Conservation (phyloP, 1,140 invertebrate species). For the Sipha flava region DNA sequence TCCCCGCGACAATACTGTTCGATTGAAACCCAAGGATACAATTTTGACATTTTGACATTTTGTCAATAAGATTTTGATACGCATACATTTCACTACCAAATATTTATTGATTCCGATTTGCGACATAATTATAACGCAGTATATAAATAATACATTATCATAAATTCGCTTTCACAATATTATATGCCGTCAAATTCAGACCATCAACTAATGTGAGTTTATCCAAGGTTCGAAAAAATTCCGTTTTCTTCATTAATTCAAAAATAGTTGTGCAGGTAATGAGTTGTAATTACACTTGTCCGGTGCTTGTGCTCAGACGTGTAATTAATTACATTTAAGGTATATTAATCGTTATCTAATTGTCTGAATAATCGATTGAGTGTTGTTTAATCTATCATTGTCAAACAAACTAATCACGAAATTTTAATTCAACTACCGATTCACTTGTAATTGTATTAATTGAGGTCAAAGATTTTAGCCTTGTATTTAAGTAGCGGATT, state of each 20-base stretch:
- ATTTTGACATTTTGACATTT: too few species aligned
- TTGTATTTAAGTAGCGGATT: background rate
- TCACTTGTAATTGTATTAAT: background rate
- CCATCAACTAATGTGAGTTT: too few species aligned
- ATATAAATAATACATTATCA: too few species aligned
- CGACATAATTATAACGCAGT: too few species aligned
- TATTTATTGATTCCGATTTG: too few species aligned
- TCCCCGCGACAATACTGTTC: too few species aligned
- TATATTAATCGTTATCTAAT: slow-evolving; percentile 3
- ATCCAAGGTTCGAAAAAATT: too few species aligned
- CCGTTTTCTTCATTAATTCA: background rate
- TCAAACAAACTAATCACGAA: background rate
- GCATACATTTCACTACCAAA: too few species aligned
- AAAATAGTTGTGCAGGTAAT: background rate
- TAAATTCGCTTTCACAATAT: too few species aligned
- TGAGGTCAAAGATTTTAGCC: background rate
- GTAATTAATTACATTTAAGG: slow-evolving; percentile 7
- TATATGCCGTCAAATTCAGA: too few species aligned
- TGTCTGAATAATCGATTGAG: background rate
- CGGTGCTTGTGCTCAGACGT: background rate
- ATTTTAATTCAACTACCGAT: background rate
- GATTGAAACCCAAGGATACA: too few species aligned
- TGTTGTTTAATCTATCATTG: slow-evolving; percentile 15
- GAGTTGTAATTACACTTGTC: background rate
- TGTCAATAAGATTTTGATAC: too few species aligned